Conservation (phyloP, 2,113 vertebrate species). For the Otolemur garnettii region DNA sequence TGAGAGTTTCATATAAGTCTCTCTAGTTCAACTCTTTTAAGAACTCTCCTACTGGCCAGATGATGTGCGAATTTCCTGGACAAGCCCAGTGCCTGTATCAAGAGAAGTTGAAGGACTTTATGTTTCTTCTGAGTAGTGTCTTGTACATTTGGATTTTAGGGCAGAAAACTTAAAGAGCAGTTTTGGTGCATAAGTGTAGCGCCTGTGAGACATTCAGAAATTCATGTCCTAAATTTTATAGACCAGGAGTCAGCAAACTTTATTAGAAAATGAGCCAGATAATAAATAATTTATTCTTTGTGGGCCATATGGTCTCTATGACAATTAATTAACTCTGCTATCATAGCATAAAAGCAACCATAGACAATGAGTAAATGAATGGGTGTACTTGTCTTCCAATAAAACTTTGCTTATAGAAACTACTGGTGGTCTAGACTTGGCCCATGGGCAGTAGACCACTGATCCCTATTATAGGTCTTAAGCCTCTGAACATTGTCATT, state of each 20-base stretch:
- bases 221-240: not conserved
- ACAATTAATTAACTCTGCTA: not conserved
- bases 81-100: not conserved
- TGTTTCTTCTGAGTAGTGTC: not conserved
- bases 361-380: not conserved
- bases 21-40: not conserved
- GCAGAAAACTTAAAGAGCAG: not conserved
- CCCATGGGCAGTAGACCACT: not conserved
- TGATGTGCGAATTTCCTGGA: not conserved
- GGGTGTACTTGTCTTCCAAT: not conserved
- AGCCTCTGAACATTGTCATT: not conserved
- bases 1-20: not conserved
- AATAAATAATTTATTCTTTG: conserved; percentile 26
- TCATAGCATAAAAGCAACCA: not conserved
- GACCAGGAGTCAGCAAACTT: not conserved
- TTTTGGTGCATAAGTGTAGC: not conserved
- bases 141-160: not conserved
- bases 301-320: not conserved
- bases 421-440: not conserved
- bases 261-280: not conserved
- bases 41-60: not conserved
- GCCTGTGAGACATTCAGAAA: not conserved
- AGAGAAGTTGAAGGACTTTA: not conserved
- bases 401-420: conserved; percentile 64
- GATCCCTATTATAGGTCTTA: not conserved